Conservation (phyloP, 1,140 invertebrate species). For the Aporrectodea caliginosa region DNA sequence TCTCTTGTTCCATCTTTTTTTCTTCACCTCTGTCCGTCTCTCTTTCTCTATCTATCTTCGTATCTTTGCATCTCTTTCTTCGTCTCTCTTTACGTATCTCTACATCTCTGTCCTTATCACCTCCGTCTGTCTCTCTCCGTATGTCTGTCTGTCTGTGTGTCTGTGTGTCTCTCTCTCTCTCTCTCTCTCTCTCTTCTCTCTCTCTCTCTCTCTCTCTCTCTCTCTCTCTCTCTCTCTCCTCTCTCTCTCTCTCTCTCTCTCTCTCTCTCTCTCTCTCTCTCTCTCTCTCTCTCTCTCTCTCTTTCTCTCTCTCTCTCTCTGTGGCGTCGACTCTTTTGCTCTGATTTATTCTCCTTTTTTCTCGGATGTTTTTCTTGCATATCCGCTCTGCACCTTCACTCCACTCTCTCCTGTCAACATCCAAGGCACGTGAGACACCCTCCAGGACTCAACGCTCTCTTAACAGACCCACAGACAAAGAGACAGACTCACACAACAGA, state of each 20-base stretch:
- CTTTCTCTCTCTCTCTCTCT: constrained; percentile 30
- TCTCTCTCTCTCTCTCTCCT: constrained; percentile 31
- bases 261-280: constrained; percentile 32
- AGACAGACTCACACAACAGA: no score
- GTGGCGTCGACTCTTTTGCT: no score
- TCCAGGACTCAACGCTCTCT: no score
- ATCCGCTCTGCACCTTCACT: no score
- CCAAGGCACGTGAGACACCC: no score
- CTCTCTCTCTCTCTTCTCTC: constrained; percentile 42
- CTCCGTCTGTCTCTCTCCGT: constrained; percentile 37
- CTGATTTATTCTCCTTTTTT: no score
- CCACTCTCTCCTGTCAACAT: no score
- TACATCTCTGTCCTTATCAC: neutral
- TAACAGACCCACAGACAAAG: no score
- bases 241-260: constrained; percentile 33
- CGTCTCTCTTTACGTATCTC: neutral
- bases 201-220: constrained; percentile 36
- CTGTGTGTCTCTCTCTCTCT: constrained; percentile 41
- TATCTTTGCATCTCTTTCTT: neutral
- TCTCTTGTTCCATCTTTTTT: neutral
- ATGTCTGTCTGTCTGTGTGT: constrained; percentile 40
- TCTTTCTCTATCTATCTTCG: neutral
- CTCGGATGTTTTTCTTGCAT: no score
- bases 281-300: constrained; percentile 17
- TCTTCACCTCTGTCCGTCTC: neutral